Evolutionary conservation across 2,888 invertebrate species (phyloP).

Genomic region (Anaspis maculata): DNA sequence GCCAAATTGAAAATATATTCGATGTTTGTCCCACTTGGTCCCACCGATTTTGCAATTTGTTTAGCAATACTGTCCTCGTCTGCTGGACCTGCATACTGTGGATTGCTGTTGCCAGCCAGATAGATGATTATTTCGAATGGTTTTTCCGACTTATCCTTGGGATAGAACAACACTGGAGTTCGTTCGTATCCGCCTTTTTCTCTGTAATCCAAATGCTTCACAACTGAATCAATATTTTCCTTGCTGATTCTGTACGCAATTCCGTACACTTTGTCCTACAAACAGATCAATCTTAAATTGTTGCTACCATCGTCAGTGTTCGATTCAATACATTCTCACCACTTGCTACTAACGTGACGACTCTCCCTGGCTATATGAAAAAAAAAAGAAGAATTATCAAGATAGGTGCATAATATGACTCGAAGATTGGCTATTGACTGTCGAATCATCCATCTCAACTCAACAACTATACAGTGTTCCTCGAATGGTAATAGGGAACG

Average conservation of each 20-base stretch:
- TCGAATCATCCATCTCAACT: too few species aligned
- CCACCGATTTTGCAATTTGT: slow-evolving; percentile 64
- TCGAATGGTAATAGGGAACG: too few species aligned
- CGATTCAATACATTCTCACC: too few species aligned
- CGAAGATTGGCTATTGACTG: too few species aligned
- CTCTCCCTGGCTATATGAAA: slow-evolving; percentile 71
- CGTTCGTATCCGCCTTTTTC: slow-evolving; percentile 90
- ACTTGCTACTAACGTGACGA: slow-evolving; percentile 70
- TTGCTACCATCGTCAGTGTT: too few species aligned
- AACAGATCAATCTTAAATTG: slow-evolving; percentile 14
- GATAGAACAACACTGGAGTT: slow-evolving; percentile 63
- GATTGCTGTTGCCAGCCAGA: slow-evolving; percentile 73
- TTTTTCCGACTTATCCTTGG: slow-evolving; percentile 40
- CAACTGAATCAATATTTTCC: slow-evolving; percentile 59
- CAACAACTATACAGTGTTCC: too few species aligned
- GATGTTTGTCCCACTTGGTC: slow-evolving; percentile 84
- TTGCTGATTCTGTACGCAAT: slow-evolving; percentile 79
- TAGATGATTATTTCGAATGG: slow-evolving; percentile 71
- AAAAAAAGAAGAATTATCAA: too few species aligned
- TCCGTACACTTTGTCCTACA: slow-evolving; percentile 71
- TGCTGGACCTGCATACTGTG: slow-evolving; percentile 61
- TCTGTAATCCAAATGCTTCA: slow-evolving; percentile 76
- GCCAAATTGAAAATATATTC: slow-evolving; percentile 88
- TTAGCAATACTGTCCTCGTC: slow-evolving; percentile 67
- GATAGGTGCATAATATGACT: not conserved